Conservation (phyloP, 2,113 vertebrate species). For the human (Homo sapiens) region GRCh38 chr9:92384501-92385000, state of each 20-base stretch:
- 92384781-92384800: conserved; percentile 44
- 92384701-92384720: neutral
- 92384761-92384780: neutral
- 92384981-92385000: conserved; percentile 35
- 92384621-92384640: neutral
- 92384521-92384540: conserved; percentile 40
- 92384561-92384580: neutral
- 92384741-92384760: conserved; percentile 19
- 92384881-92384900: conserved; percentile 5
- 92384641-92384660: neutral
- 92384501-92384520: conserved; percentile 7
- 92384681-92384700: neutral
- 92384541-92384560: neutral
- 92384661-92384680: neutral
- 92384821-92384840: neutral
- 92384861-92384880: neutral
- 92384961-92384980: conserved; percentile 22
- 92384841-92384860: neutral
- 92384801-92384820: conserved; percentile 30
- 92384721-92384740: conserved; percentile 9
- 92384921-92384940: conserved; percentile 45
- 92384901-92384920: neutral
- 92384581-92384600: neutral
- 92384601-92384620: neutral
- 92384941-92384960: conserved; percentile 33